Evolutionary conservation across 2,888 invertebrate species (phyloP).

Genomic region (Athetis lepigone): DNA sequence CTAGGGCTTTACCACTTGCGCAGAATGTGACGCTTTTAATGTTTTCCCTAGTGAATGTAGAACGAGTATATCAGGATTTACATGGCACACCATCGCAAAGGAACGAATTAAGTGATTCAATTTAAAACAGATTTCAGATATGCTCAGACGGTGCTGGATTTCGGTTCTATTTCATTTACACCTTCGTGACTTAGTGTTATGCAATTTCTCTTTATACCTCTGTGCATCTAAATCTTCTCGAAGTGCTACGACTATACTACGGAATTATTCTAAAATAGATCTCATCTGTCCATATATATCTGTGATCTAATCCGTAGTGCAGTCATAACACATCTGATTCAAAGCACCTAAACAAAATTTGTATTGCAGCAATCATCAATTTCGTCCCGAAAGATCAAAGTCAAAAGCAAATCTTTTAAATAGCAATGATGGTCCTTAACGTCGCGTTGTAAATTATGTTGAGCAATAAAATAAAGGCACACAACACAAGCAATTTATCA

Average conservation of each 20-base stretch:
- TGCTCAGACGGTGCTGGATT: slow-evolving; percentile 2
- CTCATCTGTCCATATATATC: too few species aligned
- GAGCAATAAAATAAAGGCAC: slow-evolving; percentile 77
- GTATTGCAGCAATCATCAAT: slow-evolving; percentile 19
- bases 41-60: slow-evolving; percentile 43
- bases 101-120: slow-evolving; percentile 52
- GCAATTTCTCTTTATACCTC: slow-evolving; percentile 1
- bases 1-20: slow-evolving; percentile 54
- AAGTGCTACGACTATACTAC: neutral
- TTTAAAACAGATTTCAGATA: slow-evolving; percentile 48
- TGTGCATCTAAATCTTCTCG: neutral
- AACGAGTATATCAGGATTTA: slow-evolving; percentile 55
- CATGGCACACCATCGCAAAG: slow-evolving; percentile 27
- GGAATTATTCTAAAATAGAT: too few species aligned
- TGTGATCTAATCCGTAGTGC: too few species aligned
- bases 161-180: slow-evolving; percentile 8
- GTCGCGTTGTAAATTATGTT: slow-evolving; percentile 73
- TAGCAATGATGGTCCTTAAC: slow-evolving; percentile 65
- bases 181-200: slow-evolving; percentile 4
- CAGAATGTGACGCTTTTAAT: slow-evolving; percentile 42
- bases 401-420: slow-evolving; percentile 63
- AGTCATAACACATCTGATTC: too few species aligned
- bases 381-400: slow-evolving; percentile 23
- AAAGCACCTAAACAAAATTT: neutral
- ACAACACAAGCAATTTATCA: slow-evolving; percentile 78